Conservation (phyloP, 2,113 vertebrate genomes). For the Heliornis fulica region DNA sequence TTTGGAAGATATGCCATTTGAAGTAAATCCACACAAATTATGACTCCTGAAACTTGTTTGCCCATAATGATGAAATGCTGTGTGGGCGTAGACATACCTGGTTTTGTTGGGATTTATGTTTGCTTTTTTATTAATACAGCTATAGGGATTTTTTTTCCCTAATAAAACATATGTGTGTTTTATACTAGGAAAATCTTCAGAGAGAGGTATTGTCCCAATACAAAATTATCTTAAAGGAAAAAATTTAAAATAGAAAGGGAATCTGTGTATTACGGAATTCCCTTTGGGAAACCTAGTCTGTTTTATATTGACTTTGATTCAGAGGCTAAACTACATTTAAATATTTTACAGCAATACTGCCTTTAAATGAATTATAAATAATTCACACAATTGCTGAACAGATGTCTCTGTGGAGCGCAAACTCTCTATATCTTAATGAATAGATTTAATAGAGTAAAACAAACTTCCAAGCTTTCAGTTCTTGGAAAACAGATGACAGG, state of each 20-base stretch:
- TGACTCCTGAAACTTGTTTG: neutral
- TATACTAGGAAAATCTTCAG: neutral
- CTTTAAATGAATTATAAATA: conserved; percentile 37
- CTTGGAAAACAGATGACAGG: neutral
- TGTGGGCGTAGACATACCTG: neutral
- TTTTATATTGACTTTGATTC: conserved; percentile 32
- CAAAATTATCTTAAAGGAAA: neutral
- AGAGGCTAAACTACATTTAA: conserved; percentile 23
- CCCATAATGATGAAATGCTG: neutral
- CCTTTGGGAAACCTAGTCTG: conserved; percentile 7
- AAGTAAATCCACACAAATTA: neutral
- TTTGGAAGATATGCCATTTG: neutral
- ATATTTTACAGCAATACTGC: neutral
- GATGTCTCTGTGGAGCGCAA: neutral
- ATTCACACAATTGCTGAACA: conserved; percentile 48
- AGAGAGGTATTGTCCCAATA: neutral
- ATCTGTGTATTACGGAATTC: neutral
- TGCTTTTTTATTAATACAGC: neutral
- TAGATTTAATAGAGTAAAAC: conserved; percentile 31
- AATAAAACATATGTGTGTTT: neutral
- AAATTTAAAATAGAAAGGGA: neutral
- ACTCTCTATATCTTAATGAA: neutral
- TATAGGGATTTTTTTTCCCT: neutral
- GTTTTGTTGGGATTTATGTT: neutral
- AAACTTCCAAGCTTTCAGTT: conserved; percentile 17